Conservation (phyloP, 2,888 invertebrate species). For the Chymomyza fuscimana region DNA sequence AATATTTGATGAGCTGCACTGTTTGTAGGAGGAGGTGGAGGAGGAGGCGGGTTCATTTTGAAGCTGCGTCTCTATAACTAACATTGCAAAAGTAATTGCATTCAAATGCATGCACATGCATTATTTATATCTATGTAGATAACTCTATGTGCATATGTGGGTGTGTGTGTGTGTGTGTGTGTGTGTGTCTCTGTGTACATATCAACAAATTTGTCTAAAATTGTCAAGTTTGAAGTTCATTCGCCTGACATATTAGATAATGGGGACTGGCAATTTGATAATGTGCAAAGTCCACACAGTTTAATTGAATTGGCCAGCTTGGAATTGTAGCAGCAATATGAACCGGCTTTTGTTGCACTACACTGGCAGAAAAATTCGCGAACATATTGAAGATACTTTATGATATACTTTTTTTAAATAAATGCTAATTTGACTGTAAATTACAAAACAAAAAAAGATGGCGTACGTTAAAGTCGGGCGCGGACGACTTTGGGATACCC, state of each 20-base stretch:
- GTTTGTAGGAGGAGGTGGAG: too few relatives aligned
- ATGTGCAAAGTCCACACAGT: slow-evolving; percentile 45
- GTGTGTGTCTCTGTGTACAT: not conserved
- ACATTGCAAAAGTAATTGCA: slow-evolving; percentile 41
- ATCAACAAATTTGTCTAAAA: not conserved
- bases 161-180: not conserved
- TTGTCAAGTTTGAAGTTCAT: not conserved
- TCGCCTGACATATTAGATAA: not conserved
- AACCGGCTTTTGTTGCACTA: not conserved
- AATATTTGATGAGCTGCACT: slow-evolving; percentile 58
- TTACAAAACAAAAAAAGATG: too few relatives aligned
- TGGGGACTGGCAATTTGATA: slow-evolving; percentile 47
- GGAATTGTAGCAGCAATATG: not conserved
- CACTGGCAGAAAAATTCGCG: too few relatives aligned
- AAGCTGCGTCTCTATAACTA: not conserved
- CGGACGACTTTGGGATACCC: too few relatives aligned
- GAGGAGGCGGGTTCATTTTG: not conserved
- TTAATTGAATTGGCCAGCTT: slow-evolving; percentile 61
- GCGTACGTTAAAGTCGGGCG: too few relatives aligned
- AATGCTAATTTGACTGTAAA: too few relatives aligned
- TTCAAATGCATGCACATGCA: slow-evolving; percentile 31
- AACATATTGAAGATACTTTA: too few relatives aligned
- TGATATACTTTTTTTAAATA: too few relatives aligned
- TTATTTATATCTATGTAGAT: slow-evolving; percentile 13
- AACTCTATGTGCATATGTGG: not conserved